A percentile compares a stretch with the other conserved stretches of the same genome.
Conservation (phyloP, 2,113 vertebrate genomes). For the Rhynchomys soricoides region DNA sequence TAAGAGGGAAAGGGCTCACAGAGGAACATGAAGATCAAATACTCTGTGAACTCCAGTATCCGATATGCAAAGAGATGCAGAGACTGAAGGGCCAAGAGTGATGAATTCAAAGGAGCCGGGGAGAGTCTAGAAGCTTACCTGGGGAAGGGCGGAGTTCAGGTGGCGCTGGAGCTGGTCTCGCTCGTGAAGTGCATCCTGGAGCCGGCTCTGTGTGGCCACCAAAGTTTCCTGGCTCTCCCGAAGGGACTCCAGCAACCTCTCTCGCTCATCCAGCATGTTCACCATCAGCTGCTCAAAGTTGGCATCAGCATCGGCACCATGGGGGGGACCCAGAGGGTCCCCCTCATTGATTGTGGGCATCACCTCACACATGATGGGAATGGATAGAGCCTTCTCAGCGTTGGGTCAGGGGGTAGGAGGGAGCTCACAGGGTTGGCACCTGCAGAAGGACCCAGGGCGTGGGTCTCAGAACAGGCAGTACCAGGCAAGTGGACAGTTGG, state of each 20-base stretch:
- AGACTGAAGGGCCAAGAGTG: neutral
- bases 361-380: constrained; percentile 96
- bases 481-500: constrained; percentile 30
- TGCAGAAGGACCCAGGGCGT: neutral
- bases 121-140: constrained; percentile 87
- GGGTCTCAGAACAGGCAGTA: constrained; percentile 49
- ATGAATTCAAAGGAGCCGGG: too few relatives aligned
- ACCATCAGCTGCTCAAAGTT: constrained; percentile 99
- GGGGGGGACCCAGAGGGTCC: constrained; percentile 92
- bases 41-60: neutral
- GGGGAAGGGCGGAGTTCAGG: constrained; percentile 95
- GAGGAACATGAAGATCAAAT: neutral
- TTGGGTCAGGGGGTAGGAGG: constrained; percentile 38
- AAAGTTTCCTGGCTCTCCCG: constrained; percentile 96
- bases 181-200: constrained; percentile 96
- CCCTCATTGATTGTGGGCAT: constrained; percentile 99
- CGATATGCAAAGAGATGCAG: neutral
- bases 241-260: constrained; percentile 97
- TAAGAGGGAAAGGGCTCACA: neutral
- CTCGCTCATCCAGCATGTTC: constrained; percentile 98
- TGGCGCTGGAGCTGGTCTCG: constrained; percentile 97
- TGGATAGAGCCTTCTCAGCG: constrained; percentile 44
- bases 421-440: constrained; percentile 58
- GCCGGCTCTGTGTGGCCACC: constrained; percentile 92
- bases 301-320: constrained; percentile 92